Evolutionary conservation across 2,888 invertebrate species (phyloP).

Genomic region (Labia minor): DNA sequence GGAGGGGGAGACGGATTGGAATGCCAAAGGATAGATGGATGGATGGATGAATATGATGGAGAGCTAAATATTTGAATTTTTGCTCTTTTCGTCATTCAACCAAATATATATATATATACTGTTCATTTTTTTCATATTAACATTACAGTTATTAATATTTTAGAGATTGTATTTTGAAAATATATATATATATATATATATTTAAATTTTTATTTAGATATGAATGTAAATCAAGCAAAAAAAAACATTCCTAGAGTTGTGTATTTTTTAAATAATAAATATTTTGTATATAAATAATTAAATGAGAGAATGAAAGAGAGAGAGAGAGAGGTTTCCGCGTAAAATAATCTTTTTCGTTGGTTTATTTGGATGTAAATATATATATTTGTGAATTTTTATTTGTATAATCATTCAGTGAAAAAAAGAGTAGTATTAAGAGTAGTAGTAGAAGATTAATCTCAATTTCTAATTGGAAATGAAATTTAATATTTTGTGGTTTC

Average conservation of each 20-base stretch:
- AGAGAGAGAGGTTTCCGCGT: no score
- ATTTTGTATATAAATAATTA: no score
- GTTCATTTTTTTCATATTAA: constrained; percentile 9
- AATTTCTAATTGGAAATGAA: no score
- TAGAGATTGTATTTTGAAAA: not conserved
- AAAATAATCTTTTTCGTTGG: no score
- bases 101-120: not conserved
- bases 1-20: not conserved
- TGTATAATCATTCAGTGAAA: no score
- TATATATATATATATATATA: constrained; percentile 2
- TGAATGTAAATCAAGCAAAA: not conserved
- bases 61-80: constrained; percentile 13
- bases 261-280: no score
- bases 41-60: not conserved
- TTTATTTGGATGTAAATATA: no score
- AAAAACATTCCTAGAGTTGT: not conserved
- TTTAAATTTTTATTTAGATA: not conserved
- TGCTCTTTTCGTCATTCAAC: not conserved
- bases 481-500: no score
- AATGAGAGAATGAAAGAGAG: no score
- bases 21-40: constrained; percentile 8
- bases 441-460: no score
- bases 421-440: no score
- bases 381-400: no score
- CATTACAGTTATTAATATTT: constrained; percentile 6